Evolutionary conservation across 2,888 invertebrate genomes (phyloP), one percentile per base, ranked within the genome.

Genomic region (Campaea margaritaria): DNA sequence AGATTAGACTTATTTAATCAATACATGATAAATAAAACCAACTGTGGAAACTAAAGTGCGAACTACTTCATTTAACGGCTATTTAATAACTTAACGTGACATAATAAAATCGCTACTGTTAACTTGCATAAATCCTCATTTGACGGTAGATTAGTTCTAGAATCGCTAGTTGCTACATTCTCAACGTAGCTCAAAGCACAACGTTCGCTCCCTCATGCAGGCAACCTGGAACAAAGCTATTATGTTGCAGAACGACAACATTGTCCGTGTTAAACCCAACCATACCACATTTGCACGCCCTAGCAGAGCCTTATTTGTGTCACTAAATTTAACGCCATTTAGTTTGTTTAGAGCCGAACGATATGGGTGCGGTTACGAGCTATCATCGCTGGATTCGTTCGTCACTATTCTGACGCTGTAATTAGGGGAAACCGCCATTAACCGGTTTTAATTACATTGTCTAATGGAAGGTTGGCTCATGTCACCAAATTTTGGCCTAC

Each of bases 391-490:
- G 76, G 79, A 83, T 83, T 75, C 74, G 81, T 76, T 79, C 70
- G 79, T 78, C 82, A 83, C 83, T 85, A 83, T 84, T 81, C 79
- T 81, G 83, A 83, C 78, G 75, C 81, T 81, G 85, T 88, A 89
- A 89, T 90, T 88, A 88, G 83, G 85, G 85, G 83, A 81, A 84
- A 84, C 86, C 85, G 80, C 80, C 79, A 81, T 55, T 55, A 61
- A 61, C 55, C 47, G 47, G 86, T 90, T 90, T 91, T 91, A 86
- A 91, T 91, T 91, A 91, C 91, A 88, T 83, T 85, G 87, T 83
- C 87, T 90, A 91, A 91, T 91, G 87, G 89, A 85, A 77, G 84
- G 84, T 86, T 79, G 79, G 79, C 79, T 31, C 83, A 79, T 79
- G 76, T 78, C 79, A 79, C 77, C 76, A 64, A 69, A 75, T 82